phyloP scores from a whole-genome alignment of 1,140 invertebrate genomes.

The Scaptomyza montana region DNA sequence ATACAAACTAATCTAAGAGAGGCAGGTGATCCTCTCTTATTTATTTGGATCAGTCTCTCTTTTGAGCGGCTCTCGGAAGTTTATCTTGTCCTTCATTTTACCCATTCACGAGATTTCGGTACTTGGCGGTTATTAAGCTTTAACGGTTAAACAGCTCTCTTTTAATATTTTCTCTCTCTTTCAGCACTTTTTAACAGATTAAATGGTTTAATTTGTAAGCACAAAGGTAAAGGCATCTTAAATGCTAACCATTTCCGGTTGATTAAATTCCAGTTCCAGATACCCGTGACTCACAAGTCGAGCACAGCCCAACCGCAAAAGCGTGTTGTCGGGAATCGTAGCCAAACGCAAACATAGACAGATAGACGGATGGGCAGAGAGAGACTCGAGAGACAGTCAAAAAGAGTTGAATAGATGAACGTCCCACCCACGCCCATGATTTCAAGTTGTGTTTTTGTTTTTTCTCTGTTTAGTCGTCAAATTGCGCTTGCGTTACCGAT shows the following conservation, averaged over 20 bases:
- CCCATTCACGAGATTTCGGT: too few relatives aligned
- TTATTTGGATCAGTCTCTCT: too few relatives aligned
- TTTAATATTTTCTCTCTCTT: too few relatives aligned
- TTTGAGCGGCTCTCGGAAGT: too few relatives aligned
- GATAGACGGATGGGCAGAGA: neutral
- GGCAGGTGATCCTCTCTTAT: too few relatives aligned
- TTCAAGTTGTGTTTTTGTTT: neutral
- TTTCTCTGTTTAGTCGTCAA: constrained; percentile 23
- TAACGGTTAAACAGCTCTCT: too few relatives aligned
- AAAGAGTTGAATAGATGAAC: constrained; percentile 16
- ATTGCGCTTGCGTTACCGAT: constrained; percentile 74
- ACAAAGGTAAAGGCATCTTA: constrained; percentile 4
- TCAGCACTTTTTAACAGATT: neutral
- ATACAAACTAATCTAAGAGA: too few relatives aligned
- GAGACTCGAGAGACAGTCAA: neutral
- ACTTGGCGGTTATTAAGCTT: too few relatives aligned
- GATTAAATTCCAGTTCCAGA: constrained; percentile 53
- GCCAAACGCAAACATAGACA: constrained; percentile 25
- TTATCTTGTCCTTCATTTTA: too few relatives aligned
- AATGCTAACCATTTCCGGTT: constrained; percentile 62
- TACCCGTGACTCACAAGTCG: constrained; percentile 55
- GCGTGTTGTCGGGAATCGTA: constrained; percentile 38
- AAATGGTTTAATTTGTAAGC: neutral
- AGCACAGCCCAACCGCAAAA: constrained; percentile 49
- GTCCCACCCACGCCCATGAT: constrained; percentile 64